Evolutionary conservation across 2,113 vertebrate genomes (phyloP), one percentile per base, ranked within the genome.

Genomic region (Dolichallabes microphthalmus): DNA sequence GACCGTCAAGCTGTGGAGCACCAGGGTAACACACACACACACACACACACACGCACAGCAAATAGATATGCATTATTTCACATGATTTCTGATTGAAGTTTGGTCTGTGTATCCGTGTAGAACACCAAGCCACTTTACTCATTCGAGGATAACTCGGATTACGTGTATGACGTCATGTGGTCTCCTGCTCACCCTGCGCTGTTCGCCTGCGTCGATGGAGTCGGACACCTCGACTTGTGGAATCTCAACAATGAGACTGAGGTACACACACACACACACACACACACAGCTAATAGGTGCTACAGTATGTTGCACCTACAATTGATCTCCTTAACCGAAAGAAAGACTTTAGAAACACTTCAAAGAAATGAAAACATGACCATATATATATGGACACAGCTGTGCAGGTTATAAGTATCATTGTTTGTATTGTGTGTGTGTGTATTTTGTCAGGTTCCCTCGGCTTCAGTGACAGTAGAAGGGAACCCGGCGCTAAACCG

Each of bases 1-100:
- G 98, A 99, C 98, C 5, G 96, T 99, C 90, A 99, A 99, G 93
- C 96, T 99, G 83, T 99, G 98, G 98, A 98, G 97, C 92, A 98
- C 97, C 55, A 99, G 98, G 96, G 98, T 99, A 95, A 52, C 25
- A 25, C 61, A 66, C 66, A 81, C 45, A 82, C 53, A 66, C 57
- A 69, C 71, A 66, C 64, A 81, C 30, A 78, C 45, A 80, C 52
- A 73, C 58, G 61, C 35, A 25, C 27, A 68, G 27, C 14, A 19
- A 27, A 27, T 13, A 63, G 25, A 19, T 19, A n/a, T 27, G 30
- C 27, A 3, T 25, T 11, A 30, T 25, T 85, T 27, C 83, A 82
- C 27, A 27, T 0, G 63, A n/a, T n/a, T n/a, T n/a, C n/a, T n/a
- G 27, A 9, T 53, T 60, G 66, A 12, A 25, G 45, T 64, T 13